These are phyloP conservation scores for Aurelia aurita complex sp. Pacific DNA, from an alignment of 30 jellyfish, hydroid and myxozoan species.

Conservation along the genomic window DNA sequence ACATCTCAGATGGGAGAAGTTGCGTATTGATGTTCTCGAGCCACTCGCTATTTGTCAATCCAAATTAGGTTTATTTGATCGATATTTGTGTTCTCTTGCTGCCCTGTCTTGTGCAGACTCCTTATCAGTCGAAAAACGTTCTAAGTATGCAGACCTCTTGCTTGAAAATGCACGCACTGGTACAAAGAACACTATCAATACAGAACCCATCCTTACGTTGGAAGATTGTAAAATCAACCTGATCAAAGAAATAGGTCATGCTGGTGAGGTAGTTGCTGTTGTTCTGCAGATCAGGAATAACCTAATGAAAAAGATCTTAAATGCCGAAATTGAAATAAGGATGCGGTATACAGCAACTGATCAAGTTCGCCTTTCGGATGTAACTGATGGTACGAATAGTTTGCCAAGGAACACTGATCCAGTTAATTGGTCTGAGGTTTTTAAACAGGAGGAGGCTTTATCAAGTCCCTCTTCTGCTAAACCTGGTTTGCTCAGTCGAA, in stretches of 20 bases:
- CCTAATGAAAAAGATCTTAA: slow-evolving; percentile 27
- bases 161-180: slow-evolving; percentile 42
- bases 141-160: slow-evolving; percentile 61
- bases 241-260: slow-evolving; percentile 82
- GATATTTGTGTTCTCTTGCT: slow-evolving; percentile 78
- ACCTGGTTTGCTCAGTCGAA: slow-evolving; percentile 20
- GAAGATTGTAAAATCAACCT: slow-evolving; percentile 62
- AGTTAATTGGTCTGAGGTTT: slow-evolving; percentile 52
- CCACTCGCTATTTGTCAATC: slow-evolving; percentile 84
- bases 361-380: slow-evolving; percentile 24
- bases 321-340: slow-evolving; percentile 63
- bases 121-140: slow-evolving; percentile 55
- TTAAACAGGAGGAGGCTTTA: background rate
- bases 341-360: slow-evolving; percentile 66
- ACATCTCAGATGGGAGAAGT: slow-evolving; percentile 68
- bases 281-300: slow-evolving; percentile 34
- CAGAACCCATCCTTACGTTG: slow-evolving; percentile 71
- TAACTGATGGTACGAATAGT: background rate
- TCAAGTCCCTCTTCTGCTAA: slow-evolving; percentile 21
- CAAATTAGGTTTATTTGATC: slow-evolving; percentile 34
- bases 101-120: slow-evolving; percentile 73
- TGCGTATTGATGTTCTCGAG: slow-evolving; percentile 78
- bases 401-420: slow-evolving; percentile 1
- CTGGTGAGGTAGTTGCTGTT: slow-evolving; percentile 84
- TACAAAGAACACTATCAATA: slow-evolving; percentile 6